phyloP scores from a whole-genome alignment of 2,888 invertebrate species.

The Aleiodes alternator region DNA sequence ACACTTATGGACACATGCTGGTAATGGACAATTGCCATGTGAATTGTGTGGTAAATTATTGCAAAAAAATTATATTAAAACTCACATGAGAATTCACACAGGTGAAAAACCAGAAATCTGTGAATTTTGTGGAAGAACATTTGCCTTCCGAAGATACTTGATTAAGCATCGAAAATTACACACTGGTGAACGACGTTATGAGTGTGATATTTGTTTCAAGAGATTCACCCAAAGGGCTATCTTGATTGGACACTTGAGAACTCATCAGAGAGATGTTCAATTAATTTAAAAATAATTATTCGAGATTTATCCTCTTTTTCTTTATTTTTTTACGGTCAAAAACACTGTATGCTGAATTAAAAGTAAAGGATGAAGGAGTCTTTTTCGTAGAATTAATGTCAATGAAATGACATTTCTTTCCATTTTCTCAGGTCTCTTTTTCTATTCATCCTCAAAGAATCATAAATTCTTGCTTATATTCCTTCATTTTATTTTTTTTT shows the following conservation, averaged over 20 bases:
- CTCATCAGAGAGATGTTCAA: neutral
- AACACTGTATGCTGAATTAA: too few relatives aligned
- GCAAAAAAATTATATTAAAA: slow-evolving; percentile 65
- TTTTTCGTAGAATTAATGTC: too few relatives aligned
- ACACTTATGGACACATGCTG: slow-evolving; percentile 74
- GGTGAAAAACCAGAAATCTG: slow-evolving; percentile 68
- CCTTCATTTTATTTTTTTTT: too few relatives aligned
- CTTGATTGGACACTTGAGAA: slow-evolving; percentile 66
- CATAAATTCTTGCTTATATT: too few relatives aligned
- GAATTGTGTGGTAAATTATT: slow-evolving; percentile 73
- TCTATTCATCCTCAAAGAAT: too few relatives aligned
- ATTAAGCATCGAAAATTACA: slow-evolving; percentile 64
- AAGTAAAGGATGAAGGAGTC: too few relatives aligned
- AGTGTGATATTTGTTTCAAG: slow-evolving; percentile 70
- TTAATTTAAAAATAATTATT: neutral
- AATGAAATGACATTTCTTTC: too few relatives aligned
- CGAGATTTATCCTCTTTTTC: neutral
- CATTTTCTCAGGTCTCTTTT: too few relatives aligned
- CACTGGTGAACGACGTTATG: slow-evolving; percentile 65
- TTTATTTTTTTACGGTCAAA: too few relatives aligned
- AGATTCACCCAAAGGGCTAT: slow-evolving; percentile 70
- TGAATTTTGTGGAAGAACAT: slow-evolving; percentile 67
- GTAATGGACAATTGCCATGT: slow-evolving; percentile 70
- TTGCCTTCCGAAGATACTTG: slow-evolving; percentile 63
- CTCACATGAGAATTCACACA: slow-evolving; percentile 64